Evolutionary conservation across 1,140 invertebrate species (phyloP).

Genomic region (Diorhabda carinulata): DNA sequence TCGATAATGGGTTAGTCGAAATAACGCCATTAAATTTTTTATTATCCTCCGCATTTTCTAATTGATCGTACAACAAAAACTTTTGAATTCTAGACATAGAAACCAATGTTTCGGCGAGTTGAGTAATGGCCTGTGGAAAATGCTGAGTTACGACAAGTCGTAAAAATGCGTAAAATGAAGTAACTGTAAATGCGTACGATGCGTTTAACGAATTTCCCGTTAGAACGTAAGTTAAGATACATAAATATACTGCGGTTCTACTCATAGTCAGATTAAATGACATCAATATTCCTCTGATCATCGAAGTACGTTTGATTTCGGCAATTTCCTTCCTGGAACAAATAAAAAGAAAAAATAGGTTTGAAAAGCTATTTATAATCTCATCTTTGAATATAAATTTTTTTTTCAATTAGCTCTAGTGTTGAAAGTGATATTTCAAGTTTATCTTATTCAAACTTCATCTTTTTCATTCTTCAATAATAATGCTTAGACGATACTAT

Average conservation of each 20-base stretch:
- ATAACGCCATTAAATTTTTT: background rate
- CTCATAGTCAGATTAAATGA: conserved; percentile 69
- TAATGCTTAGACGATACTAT: too few relatives aligned
- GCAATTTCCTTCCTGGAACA: conserved; percentile 39
- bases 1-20: background rate
- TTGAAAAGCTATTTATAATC: too few relatives aligned
- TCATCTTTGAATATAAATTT: too few relatives aligned
- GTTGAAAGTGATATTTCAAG: background rate
- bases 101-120: conserved; percentile 61
- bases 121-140: conserved; percentile 59
- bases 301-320: conserved; percentile 41
- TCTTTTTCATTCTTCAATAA: background rate
- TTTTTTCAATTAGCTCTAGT: background rate
- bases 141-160: conserved; percentile 67
- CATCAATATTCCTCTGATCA: conserved; percentile 66
- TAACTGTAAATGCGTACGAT: conserved; percentile 69
- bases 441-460: background rate
- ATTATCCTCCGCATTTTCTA: conserved; percentile 9
- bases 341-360: background rate
- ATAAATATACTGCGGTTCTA: conserved; percentile 71
- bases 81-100: conserved; percentile 64
- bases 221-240: conserved; percentile 68
- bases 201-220: conserved; percentile 64
- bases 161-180: conserved; percentile 69
- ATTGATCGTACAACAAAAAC: conserved; percentile 47